These are phyloP conservation scores for Amphiduros pacificus DNA, from an alignment of 2,888 invertebrate species.

Conservation along the genomic window DNA sequence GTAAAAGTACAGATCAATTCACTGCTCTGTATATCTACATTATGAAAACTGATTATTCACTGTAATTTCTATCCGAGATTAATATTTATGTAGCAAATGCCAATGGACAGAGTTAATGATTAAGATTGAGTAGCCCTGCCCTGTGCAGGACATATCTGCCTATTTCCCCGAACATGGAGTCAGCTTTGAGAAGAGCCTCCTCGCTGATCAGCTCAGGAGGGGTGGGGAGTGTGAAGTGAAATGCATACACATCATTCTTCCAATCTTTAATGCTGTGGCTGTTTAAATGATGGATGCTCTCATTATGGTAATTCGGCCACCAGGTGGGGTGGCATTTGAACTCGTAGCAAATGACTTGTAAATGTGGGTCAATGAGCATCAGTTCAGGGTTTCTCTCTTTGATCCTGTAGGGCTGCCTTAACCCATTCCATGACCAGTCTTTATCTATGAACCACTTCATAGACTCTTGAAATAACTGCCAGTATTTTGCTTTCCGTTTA, in stretches of 20 bases:
- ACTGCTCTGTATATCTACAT: too few relatives aligned
- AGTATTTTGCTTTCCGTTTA: slow-evolving; percentile 35
- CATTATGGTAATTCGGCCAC: slow-evolving; percentile 42
- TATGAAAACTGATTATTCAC: too few relatives aligned
- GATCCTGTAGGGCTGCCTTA: slow-evolving; percentile 35
- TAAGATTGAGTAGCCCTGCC: slow-evolving; percentile 24
- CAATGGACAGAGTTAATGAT: too few relatives aligned
- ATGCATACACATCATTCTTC: slow-evolving; percentile 45
- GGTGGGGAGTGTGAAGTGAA: slow-evolving; percentile 54
- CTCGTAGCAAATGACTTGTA: slow-evolving; percentile 51
- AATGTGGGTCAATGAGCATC: slow-evolving; percentile 40
- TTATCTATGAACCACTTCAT: slow-evolving; percentile 36
- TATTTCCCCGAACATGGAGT: slow-evolving; percentile 49
- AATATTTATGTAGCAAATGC: too few relatives aligned
- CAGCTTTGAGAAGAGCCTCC: slow-evolving; percentile 26
- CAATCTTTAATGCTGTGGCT: slow-evolving; percentile 41
- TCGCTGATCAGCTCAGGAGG: slow-evolving; percentile 43
- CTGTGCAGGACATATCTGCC: slow-evolving; percentile 41
- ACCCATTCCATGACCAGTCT: slow-evolving; percentile 38
- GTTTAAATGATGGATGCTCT: slow-evolving; percentile 35
- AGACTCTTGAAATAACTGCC: slow-evolving; percentile 36
- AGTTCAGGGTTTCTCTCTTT: slow-evolving; percentile 49
- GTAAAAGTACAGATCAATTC: too few relatives aligned
- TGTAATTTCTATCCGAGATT: too few relatives aligned
- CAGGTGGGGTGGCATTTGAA: slow-evolving; percentile 52